Conservation (phyloP, 2,113 vertebrate genomes). For the Burhinus bistriatus region DNA sequence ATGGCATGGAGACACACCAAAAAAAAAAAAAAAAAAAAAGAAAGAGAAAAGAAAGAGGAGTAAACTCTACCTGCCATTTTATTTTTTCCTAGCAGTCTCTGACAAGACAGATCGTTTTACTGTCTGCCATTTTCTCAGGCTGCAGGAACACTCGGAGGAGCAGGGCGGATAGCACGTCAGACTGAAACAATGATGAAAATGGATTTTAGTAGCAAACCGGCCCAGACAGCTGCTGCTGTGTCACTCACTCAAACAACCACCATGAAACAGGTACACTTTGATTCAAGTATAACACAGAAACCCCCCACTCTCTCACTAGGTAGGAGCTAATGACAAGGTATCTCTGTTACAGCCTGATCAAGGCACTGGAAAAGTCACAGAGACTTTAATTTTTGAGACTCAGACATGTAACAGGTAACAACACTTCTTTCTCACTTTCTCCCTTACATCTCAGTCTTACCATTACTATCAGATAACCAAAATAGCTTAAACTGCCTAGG, state of each 20-base stretch:
- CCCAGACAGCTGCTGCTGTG: neutral
- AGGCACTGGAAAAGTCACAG: neutral
- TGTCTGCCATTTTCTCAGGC: neutral
- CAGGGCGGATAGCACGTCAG: neutral
- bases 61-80: neutral
- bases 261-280: neutral
- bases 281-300: neutral
- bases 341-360: neutral
- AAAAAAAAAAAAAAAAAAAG: neutral
- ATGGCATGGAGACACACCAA: neutral
- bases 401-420: neutral
- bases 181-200: neutral
- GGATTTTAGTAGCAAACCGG: neutral
- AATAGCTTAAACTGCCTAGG: neutral
- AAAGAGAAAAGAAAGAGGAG: neutral
- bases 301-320: neutral
- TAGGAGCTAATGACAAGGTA: rapidly evolving
- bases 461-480: neutral
- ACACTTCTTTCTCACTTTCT: neutral
- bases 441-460: neutral
- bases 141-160: neutral
- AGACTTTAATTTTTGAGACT: neutral
- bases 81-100: neutral
- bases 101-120: neutral
- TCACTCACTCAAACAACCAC: neutral